phyloP scores from a whole-genome alignment of 2,797 vertebrate species.

The Cynodonichthys magdalenae region DNA sequence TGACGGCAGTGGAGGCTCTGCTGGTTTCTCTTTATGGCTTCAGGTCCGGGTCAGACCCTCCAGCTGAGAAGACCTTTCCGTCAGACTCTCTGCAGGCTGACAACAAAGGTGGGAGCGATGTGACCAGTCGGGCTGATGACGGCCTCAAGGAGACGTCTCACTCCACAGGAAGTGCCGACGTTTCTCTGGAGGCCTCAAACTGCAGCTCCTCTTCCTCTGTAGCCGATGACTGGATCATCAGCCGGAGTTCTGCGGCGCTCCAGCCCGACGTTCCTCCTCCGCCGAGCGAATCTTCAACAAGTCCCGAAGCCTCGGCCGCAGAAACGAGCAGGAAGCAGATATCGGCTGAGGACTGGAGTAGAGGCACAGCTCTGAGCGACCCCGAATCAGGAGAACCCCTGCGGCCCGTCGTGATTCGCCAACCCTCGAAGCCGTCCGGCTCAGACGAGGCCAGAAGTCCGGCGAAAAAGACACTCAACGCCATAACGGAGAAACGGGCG shows the following conservation, averaged over 20 bases:
- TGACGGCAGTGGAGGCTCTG: slow-evolving; percentile 87
- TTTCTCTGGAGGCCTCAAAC: slow-evolving; percentile 56
- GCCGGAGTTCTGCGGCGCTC: slow-evolving; percentile 51
- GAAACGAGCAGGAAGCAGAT: slow-evolving; percentile 57
- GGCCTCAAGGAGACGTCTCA: not conserved
- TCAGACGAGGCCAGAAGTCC: slow-evolving; percentile 44
- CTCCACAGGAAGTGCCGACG: slow-evolving; percentile 3
- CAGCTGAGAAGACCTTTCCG: slow-evolving; percentile 12
- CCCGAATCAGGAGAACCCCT: slow-evolving; percentile 74
- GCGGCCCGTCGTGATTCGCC: slow-evolving; percentile 85
- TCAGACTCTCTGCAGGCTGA: slow-evolving; percentile 10
- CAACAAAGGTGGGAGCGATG: slow-evolving; percentile 36
- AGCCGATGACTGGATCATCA: slow-evolving; percentile 75
- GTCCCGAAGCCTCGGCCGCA: not conserved
- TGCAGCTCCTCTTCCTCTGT: slow-evolving; percentile 79
- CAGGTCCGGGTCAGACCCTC: slow-evolving; percentile 58
- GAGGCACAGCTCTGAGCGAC: slow-evolving; percentile 82
- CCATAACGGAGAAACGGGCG: slow-evolving; percentile 86
- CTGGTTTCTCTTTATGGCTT: slow-evolving; percentile 89
- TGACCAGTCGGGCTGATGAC: not conserved
- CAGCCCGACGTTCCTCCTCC: slow-evolving; percentile 51
- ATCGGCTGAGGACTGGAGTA: slow-evolving; percentile 88
- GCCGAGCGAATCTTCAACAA: slow-evolving; percentile 8
- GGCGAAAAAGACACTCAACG: slow-evolving; percentile 74
- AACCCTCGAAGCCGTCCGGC: slow-evolving; percentile 49